A percentile compares a stretch with the other conserved stretches of the same genome.
Conservation (phyloP, 2,797 vertebrate genomes). For the Etheostoma perlongum region DNA sequence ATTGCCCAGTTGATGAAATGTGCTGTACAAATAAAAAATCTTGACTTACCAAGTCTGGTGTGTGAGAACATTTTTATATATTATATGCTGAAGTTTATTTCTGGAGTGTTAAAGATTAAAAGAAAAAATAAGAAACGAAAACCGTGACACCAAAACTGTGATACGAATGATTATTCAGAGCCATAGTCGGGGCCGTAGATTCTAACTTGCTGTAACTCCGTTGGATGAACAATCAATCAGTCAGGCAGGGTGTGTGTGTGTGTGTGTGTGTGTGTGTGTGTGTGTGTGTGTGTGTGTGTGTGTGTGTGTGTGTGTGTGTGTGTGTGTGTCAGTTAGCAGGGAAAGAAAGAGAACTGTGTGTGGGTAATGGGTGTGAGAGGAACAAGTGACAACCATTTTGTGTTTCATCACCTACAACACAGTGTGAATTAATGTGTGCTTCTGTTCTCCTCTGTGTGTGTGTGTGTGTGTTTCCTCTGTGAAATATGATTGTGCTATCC, state of each 20-base stretch:
- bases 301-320: not conserved
- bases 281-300: not conserved
- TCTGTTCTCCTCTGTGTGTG: not conserved
- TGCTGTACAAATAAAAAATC: too few species aligned
- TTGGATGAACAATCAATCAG: too few species aligned
- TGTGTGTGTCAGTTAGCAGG: not conserved
- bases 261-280: not conserved
- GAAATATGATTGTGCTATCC: slow-evolving; percentile 51
- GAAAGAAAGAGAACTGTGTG: not conserved
- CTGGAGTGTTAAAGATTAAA: too few species aligned
- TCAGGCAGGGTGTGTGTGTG: not conserved
- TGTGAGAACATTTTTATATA: too few species aligned
- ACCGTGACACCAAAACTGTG: too few species aligned
- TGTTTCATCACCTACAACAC: slow-evolving; percentile 22
- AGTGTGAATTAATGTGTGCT: not conserved
- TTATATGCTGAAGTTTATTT: too few species aligned
- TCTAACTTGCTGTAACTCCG: too few species aligned
- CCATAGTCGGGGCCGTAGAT: too few species aligned
- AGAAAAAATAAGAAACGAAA: too few species aligned
- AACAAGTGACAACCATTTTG: slow-evolving; percentile 12
- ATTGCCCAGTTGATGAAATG: too few species aligned
- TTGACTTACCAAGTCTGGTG: too few species aligned
- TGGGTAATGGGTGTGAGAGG: not conserved
- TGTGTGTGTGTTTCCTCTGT: slow-evolving; percentile 3
- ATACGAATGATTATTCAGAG: too few species aligned